Percentiles rank a stretch among this genome's conserved stretches.
These are phyloP conservation scores for Eutrigla gurnardus DNA, from an alignment of 2,797 vertebrate species.

Conservation along the genomic window DNA sequence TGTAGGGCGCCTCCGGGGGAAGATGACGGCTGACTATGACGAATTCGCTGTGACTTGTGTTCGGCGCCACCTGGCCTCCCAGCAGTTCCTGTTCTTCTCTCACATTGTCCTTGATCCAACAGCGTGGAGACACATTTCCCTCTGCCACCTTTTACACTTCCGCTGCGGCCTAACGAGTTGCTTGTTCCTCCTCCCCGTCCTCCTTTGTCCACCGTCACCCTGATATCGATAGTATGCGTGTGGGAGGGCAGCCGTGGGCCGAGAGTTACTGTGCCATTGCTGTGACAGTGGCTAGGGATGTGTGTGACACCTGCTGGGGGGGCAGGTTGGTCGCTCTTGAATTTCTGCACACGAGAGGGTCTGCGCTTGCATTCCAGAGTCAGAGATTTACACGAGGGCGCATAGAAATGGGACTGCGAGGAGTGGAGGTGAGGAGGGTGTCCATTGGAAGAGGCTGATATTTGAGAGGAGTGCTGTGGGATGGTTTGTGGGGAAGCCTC, in stretches of 20 bases:
- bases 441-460: slow-evolving; percentile 74
- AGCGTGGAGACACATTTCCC: slow-evolving; percentile 78
- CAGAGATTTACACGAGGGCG: slow-evolving; percentile 74
- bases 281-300: slow-evolving; percentile 80
- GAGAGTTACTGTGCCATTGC: slow-evolving; percentile 84
- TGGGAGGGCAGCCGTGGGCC: slow-evolving; percentile 81
- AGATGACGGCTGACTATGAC: slow-evolving; percentile 74
- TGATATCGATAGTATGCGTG: slow-evolving; percentile 86
- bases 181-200: slow-evolving; percentile 70
- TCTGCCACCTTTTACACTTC: slow-evolving; percentile 69
- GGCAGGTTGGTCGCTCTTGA: slow-evolving; percentile 72
- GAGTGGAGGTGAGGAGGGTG: slow-evolving; percentile 70
- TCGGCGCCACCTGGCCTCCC: slow-evolving; percentile 61
- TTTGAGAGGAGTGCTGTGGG: slow-evolving; percentile 77
- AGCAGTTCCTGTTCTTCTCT: slow-evolving; percentile 69
- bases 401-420: slow-evolving; percentile 73
- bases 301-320: slow-evolving; percentile 63
- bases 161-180: slow-evolving; percentile 76
- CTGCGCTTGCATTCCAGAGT: slow-evolving; percentile 85
- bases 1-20: slow-evolving; percentile 80
- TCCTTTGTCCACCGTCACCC: slow-evolving; percentile 82
- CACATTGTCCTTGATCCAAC: slow-evolving; percentile 79
- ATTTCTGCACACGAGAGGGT: slow-evolving; percentile 73
- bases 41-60: slow-evolving; percentile 75
- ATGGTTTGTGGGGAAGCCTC: slow-evolving; percentile 80